phyloP scores from a whole-genome alignment of 2,888 invertebrate species.

The Andrena trimmerana region DNA sequence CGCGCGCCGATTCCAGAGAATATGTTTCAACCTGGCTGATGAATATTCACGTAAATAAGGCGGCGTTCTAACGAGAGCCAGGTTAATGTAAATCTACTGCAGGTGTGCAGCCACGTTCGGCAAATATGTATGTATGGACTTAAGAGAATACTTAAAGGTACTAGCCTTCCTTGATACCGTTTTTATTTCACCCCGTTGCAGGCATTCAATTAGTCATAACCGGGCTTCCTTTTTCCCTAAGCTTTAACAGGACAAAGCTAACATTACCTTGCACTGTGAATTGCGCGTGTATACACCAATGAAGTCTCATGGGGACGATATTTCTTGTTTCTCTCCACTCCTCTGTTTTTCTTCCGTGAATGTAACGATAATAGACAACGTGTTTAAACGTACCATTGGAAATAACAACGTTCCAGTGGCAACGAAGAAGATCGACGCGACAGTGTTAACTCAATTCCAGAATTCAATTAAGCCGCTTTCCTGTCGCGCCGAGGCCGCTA shows the following conservation, averaged over 20 bases:
- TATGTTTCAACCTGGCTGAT: slow-evolving; percentile 66
- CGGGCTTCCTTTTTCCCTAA: neutral
- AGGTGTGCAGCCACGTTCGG: slow-evolving; percentile 31
- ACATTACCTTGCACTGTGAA: too few species aligned
- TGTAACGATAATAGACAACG: too few species aligned
- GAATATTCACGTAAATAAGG: slow-evolving; percentile 73
- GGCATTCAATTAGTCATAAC: neutral
- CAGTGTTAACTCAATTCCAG: slow-evolving; percentile 60
- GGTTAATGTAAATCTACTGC: slow-evolving; percentile 67
- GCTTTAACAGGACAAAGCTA: too few species aligned
- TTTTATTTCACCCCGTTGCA: neutral
- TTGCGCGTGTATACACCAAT: too few species aligned
- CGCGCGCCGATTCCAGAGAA: slow-evolving; percentile 45
- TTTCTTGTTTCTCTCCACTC: neutral
- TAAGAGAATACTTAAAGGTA: neutral
- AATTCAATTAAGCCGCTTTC: slow-evolving; percentile 57
- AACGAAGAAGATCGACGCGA: slow-evolving; percentile 37
- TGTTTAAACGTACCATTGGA: neutral
- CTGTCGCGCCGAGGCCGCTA: slow-evolving; percentile 23
- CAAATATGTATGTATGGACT: slow-evolving; percentile 45
- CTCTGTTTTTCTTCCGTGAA: neutral
- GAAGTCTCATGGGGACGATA: neutral
- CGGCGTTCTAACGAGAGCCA: slow-evolving; percentile 58
- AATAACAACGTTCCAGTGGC: neutral
- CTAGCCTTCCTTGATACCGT: neutral